Evolutionary conservation across 53 echinoderm and acorn worm species (phyloP), one percentile per base, ranked within the genome.

Genomic region (Crossaster papposus): DNA sequence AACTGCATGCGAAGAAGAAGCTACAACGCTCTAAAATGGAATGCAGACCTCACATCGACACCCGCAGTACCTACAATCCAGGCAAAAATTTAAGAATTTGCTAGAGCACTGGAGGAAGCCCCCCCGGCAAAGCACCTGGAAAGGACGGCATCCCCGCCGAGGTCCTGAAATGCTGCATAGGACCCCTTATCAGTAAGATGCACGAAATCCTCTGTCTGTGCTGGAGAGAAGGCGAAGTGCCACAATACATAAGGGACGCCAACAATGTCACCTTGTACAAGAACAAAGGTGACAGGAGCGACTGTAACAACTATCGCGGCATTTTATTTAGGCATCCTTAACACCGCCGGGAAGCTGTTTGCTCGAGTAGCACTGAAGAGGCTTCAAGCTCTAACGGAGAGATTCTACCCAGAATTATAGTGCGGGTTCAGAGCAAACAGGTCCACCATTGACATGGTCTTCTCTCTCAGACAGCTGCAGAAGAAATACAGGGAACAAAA

Each of bases 281-380:
- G 81, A 94, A 94, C 92, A 92, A 90, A 36, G 95, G 91, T 2
- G 89, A 82, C 34, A 24, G 79, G 13, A 74, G 76, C 33, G 91
- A 93, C 68, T 93, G 91, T 37, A 95, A 91, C 75, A 95, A 89
- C 86, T 95, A 90, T 68, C 64, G 80, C 2, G 89, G 90, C 1
- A 95, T 93, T n/a, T n/a, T n/a, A n/a, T n/a, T n/a, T n/a, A n/a
- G n/a, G n/a, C n/a, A 74, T 72, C 72, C 28, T 72, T 2, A 72
- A 30, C 31, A 72, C 5, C 4, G 29, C 4, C 3, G 29, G 32
- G 72, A 28, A 72, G 26, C 3, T 30, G 2, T 72, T 64, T 12
- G 71, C 71, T 12, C 71, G 31, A 2, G 71, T 70, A 6, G 71
- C 28, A 5, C 11, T 70, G 71, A 26, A 26, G 28, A 70, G 71